Evolutionary conservation across 1,140 invertebrate genomes (phyloP), one percentile per base, ranked within the genome.

Genomic region (Drosophila subobscura): DNA sequence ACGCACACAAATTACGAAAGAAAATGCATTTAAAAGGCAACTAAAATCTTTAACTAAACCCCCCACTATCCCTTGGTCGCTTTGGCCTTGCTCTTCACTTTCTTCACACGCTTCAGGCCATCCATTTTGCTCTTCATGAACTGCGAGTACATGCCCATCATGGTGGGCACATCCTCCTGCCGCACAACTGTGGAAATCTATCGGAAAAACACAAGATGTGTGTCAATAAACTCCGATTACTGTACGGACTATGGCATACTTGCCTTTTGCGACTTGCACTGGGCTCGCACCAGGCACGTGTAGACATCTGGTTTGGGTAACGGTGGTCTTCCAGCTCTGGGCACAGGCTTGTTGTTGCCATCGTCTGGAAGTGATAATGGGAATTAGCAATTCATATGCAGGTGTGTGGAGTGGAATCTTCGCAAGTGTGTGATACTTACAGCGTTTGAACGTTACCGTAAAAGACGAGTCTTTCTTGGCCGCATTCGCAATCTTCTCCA

Each of bases 71-170:
- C 91, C 50, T 92, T 92, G 14, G 89, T 93, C 64, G 95, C 93
- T 93, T 96, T 94, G 72, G 95, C 79, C 94, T 96, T 92, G 90
- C 93, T 92, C 92, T 96, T 95, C 4, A 93, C 92, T 92, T 96
- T 96, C 90, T 97, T 96, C 33, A 96, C 93, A 91, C 97, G 97
- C 85, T 96, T 97, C 37, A 97, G 92, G 60, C 96, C 96, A 93
- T 96, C 96, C 93, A 97, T 95, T 92, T 96, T 97, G 27, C 94
- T 95, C 91, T 96, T 96, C 55, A 97, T 92, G 56, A 97, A 93
- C 92, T 94, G 96, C 80, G 95, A 95, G 91, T 97, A 97, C 29
- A 95, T 95, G 76, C 95, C 93, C 92, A 97, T 96, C 92, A 97
- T 96, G 92, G 96, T 96, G 90, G 96, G 96, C 0, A 97, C 94